Base-by-base conservation (phyloP, 2,888 invertebrate genomes). In the Altica lythri region DNA sequence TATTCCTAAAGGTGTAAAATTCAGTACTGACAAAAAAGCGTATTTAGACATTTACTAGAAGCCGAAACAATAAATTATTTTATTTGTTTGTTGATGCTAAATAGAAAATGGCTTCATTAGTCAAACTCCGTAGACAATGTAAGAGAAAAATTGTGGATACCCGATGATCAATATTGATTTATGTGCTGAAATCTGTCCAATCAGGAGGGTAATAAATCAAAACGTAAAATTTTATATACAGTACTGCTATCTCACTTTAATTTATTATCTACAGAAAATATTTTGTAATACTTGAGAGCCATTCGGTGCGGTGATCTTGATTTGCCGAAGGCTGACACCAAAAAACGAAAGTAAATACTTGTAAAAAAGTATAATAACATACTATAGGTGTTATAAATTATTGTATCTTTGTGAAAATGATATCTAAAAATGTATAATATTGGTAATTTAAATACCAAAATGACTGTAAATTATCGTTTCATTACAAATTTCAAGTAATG, bases 151-250 rank as follows among this genome's bases (percentile, higher is more conserved):
- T 59, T 60, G 58, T 58, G 59, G 61, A 51, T 54, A 40, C 51
- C 57, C 56, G 30, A 19, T 55, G 52, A 35, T 50, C 57, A 49
- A 45, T 56, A 45, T 52, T 61, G 60, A 60, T 62, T 64, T 64
- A 62, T 62, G 56, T 58, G 56, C 47, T 57, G 56, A 61, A 59
- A 61, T 59, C 25, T 56, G 56, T 59, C 56, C 59, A 55, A 58
- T 59, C 53, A 59, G 53, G 60, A 58, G 51, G 55, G 61, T 42
- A 53, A 57, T 61, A 62, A 61, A 61, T 64, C 61, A 62, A 56
- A 54, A 51, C 30, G 49, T 53, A 55, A 30, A 50, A 51, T 51
- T 58, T 61, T 55, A 53, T 53, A 40, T 50, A 56, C 55, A 55
- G 46, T 53, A 55, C 47, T 53, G 53, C 53, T 25, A 45, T 55